A percentile compares a stretch with the other conserved stretches of the same genome.
Conservation (phyloP, 2,113 vertebrate species). For the Piaya cayana region DNA sequence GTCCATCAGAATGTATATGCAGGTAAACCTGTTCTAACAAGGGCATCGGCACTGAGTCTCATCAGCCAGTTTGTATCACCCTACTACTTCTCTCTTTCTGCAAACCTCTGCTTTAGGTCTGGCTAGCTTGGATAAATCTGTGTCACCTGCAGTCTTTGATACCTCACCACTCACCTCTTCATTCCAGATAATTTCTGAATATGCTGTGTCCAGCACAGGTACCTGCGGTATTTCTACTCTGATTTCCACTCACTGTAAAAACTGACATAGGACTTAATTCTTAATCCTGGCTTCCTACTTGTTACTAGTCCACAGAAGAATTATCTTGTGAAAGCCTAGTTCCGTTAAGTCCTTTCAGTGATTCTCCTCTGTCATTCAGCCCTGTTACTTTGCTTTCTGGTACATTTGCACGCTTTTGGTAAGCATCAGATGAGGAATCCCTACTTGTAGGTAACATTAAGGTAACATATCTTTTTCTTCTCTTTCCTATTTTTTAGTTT, state of each 20-base stretch:
- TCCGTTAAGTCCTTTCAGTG: not conserved
- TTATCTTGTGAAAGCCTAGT: not conserved
- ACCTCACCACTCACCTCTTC: not conserved
- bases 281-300: not conserved
- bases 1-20: not conserved
- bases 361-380: not conserved
- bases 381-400: not conserved
- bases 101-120: not conserved
- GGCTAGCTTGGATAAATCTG: not conserved
- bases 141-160: not conserved
- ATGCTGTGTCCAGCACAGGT: not conserved
- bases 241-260: not conserved
- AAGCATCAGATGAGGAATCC: not conserved
- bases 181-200: not conserved
- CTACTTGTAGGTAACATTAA: not conserved
- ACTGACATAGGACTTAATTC: not conserved
- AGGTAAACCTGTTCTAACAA: not conserved
- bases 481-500: not conserved
- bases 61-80: not conserved
- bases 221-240: not conserved
- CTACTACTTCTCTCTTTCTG: not conserved
- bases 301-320: not conserved
- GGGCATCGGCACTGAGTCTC: not conserved
- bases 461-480: not conserved
- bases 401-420: not conserved